phyloP scores from a whole-genome alignment of 2,797 vertebrate genomes.

The Propithecus deckenii region DNA sequence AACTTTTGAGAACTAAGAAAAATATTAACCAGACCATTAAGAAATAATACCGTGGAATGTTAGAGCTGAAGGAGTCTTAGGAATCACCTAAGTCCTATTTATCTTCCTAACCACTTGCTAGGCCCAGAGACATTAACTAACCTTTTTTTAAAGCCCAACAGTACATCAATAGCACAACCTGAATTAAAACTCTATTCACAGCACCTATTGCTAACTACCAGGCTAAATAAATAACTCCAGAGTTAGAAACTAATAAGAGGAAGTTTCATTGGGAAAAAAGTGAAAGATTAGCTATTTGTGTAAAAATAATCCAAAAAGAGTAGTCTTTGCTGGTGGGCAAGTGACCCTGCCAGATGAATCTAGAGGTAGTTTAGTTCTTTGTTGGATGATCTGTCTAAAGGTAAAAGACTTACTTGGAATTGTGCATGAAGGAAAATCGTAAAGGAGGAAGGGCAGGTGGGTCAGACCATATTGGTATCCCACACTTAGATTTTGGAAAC shows the following conservation, averaged over 20 bases:
- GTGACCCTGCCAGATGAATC: neutral
- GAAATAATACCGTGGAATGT: neutral
- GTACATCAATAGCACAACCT: neutral
- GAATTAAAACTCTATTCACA: neutral
- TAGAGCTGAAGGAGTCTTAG: neutral
- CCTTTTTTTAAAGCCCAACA: neutral
- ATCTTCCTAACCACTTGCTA: neutral
- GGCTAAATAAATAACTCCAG: neutral
- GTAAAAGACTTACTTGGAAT: neutral
- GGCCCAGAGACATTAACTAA: neutral
- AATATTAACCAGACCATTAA: neutral
- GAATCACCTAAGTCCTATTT: neutral
- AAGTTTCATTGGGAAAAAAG: neutral
- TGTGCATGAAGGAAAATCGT: neutral
- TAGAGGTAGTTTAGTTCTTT: neutral
- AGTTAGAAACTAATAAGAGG: neutral
- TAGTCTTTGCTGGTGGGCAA: neutral
- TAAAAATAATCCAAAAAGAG: neutral
- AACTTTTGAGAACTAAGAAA: neutral
- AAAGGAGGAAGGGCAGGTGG: neutral
- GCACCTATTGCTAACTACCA: neutral
- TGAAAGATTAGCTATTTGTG: neutral
- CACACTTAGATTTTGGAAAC: slow-evolving; percentile 11
- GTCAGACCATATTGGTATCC: neutral
- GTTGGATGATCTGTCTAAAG: neutral